Conservation (phyloP, 2,888 invertebrate species). For the Rhodophaea formosa region DNA sequence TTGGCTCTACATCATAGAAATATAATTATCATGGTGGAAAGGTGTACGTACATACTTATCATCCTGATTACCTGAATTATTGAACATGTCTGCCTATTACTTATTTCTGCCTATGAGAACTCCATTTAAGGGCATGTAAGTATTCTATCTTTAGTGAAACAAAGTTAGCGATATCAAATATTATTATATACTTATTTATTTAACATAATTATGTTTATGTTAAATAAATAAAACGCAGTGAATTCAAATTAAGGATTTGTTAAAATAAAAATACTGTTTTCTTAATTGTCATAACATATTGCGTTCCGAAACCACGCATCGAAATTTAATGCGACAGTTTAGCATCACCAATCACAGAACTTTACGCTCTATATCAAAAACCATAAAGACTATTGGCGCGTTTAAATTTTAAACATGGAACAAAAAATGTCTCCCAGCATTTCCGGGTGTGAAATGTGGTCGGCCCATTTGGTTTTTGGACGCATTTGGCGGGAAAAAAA, state of each 20-base stretch:
- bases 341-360: neutral
- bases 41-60: too few species aligned
- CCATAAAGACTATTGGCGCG: conserved; percentile 3
- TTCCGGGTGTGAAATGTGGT: conserved; percentile 76
- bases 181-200: too few species aligned
- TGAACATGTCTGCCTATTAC: too few species aligned
- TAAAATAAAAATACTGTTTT: neutral
- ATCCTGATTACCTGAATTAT: too few species aligned
- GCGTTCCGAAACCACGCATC: conserved; percentile 10
- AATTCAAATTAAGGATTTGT: neutral
- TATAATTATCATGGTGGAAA: too few species aligned
- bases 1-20: too few species aligned
- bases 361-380: conserved; percentile 4
- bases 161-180: too few species aligned
- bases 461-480: conserved; percentile 61
- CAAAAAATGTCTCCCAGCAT: conserved; percentile 61
- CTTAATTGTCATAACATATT: conserved; percentile 1
- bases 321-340: neutral
- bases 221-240: neutral
- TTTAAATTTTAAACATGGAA: conserved; percentile 28
- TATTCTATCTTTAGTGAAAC: too few species aligned
- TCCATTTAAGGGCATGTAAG: too few species aligned
- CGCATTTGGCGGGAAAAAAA: conserved; percentile 54
- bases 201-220: too few species aligned
- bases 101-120: too few species aligned